These are phyloP conservation scores for Brachionus koreanus DNA, from an alignment of 1,140 invertebrate genomes.

Conservation along the genomic window DNA sequence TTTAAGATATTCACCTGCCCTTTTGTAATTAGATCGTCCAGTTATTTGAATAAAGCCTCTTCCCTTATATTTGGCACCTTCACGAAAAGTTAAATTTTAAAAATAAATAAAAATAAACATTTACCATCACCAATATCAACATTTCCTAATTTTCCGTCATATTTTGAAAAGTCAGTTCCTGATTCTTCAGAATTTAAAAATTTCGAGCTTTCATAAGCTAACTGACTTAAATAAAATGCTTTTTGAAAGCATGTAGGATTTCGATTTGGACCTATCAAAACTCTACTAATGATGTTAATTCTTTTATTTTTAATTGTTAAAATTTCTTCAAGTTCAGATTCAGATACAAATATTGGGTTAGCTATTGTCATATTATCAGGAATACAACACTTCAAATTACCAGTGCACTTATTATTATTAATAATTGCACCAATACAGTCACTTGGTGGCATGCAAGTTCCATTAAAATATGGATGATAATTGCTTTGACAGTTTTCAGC, in stretches of 20 bases:
- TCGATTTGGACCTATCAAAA: not conserved
- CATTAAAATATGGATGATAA: not conserved
- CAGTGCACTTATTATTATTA: not conserved
- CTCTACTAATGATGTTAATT: not conserved
- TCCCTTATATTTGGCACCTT: not conserved
- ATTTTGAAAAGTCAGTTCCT: not conserved
- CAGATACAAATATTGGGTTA: not conserved
- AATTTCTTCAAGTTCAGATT: not conserved
- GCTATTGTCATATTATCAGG: not conserved
- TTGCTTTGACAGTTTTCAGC: not conserved
- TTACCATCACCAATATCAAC: not conserved
- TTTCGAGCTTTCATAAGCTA: not conserved
- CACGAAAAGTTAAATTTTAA: too few species aligned
- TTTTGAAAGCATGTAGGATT: not conserved
- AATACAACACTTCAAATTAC: not conserved
- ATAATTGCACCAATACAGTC: not conserved
- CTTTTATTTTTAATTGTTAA: not conserved
- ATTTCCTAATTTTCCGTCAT: not conserved
- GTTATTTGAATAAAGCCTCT: not conserved
- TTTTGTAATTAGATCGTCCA: not conserved
- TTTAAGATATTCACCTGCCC: not conserved
- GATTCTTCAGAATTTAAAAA: not conserved
- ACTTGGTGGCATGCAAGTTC: not conserved
- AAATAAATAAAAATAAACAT: not conserved
- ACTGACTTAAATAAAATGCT: not conserved